Percentiles rank a stretch among this genome's conserved stretches.
Evolutionary conservation across 2,797 vertebrate genomes (phyloP).

Genomic region (Tapirus indicus): DNA sequence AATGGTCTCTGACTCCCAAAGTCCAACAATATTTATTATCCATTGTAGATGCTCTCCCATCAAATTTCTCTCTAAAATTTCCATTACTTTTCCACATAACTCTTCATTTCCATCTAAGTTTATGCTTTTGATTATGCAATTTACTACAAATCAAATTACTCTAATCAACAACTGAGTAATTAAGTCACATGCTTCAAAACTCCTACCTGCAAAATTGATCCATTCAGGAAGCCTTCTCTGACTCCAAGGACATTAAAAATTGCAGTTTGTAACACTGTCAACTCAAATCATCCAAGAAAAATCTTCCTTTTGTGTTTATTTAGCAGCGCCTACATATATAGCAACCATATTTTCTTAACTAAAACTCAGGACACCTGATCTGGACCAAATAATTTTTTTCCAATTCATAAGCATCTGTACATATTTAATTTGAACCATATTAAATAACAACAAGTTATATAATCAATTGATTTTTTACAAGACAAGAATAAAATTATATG

Average conservation of each 20-base stretch:
- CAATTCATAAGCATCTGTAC: neutral
- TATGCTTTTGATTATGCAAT: slow-evolving; percentile 11
- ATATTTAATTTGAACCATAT: slow-evolving; percentile 52
- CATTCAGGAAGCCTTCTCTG: neutral
- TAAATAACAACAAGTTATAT: neutral
- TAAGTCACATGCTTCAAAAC: slow-evolving; percentile 1
- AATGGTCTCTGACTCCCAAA: neutral
- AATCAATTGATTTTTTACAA: slow-evolving; percentile 10
- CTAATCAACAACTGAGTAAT: slow-evolving; percentile 2
- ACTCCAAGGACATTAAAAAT: slow-evolving; percentile 5
- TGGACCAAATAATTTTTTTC: neutral
- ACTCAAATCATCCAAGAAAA: slow-evolving; percentile 10
- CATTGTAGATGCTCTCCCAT: neutral
- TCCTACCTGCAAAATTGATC: neutral
- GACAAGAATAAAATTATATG: slow-evolving; percentile 11
- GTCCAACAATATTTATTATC: neutral
- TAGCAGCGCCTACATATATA: neutral
- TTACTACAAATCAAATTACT: slow-evolving; percentile 5
- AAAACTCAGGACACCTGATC: neutral
- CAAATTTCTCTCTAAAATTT: slow-evolving; percentile 16
- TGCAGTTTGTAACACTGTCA: neutral
- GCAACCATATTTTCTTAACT: slow-evolving; percentile 43
- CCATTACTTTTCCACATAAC: neutral
- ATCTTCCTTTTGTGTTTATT: slow-evolving; percentile 29
- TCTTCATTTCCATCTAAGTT: slow-evolving; percentile 11